Evolutionary conservation across 2,797 vertebrate species (phyloP).

Genomic region (Peromyscus melanophrys): DNA sequence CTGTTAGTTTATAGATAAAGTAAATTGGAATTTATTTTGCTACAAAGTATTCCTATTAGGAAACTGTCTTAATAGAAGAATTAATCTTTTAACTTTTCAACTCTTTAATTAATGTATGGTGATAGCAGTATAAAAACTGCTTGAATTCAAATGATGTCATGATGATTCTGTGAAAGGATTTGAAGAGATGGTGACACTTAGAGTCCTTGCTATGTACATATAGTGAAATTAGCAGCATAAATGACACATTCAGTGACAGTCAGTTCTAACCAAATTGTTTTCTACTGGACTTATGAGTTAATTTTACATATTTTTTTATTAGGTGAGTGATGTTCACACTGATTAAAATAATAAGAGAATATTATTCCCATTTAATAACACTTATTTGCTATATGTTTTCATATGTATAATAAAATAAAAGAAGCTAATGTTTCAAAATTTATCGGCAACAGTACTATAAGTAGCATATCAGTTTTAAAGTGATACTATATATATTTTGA

Average conservation of each 20-base stretch:
- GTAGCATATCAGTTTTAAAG: conserved; percentile 21
- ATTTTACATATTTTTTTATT: conserved; percentile 41
- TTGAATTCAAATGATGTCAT: neutral
- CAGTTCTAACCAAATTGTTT: neutral
- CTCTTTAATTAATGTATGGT: neutral
- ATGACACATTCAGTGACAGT: conserved; percentile 3
- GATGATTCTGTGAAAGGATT: neutral
- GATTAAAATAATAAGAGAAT: neutral
- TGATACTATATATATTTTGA: neutral
- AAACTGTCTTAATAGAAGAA: neutral
- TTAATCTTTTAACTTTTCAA: neutral
- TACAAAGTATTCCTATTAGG: neutral
- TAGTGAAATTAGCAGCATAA: neutral
- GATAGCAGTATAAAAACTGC: neutral
- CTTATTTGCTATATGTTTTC: neutral
- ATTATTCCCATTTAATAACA: neutral
- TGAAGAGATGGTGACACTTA: neutral
- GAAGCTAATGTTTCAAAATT: conserved; percentile 38
- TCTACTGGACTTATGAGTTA: neutral
- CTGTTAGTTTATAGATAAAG: neutral
- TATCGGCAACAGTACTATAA: conserved; percentile 38
- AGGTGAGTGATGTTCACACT: conserved; percentile 36
- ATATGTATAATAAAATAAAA: conserved; percentile 1
- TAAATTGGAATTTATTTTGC: neutral
- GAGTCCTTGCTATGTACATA: neutral